phyloP scores from a whole-genome alignment of 2,888 invertebrate genomes.

The Sminthurides aquaticus region DNA sequence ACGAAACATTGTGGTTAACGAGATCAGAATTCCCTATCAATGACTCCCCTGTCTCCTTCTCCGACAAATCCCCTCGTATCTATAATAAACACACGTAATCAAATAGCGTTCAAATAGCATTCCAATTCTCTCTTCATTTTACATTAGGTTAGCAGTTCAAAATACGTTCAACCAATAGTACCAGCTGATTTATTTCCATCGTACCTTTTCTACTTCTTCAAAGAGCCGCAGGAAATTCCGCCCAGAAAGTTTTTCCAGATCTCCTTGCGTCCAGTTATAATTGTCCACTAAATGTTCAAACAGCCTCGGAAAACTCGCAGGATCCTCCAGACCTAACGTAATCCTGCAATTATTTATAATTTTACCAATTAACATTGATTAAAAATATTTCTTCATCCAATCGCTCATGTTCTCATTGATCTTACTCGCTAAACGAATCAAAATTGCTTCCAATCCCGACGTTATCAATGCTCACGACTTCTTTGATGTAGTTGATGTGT shows the following conservation, averaged over 20 bases:
- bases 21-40: no score
- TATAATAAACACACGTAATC: no score
- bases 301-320: constrained; percentile 45
- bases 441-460: constrained; percentile 40
- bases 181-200: not conserved
- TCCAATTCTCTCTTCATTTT: no score
- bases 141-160: no score
- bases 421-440: constrained; percentile 35
- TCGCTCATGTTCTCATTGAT: no score
- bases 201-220: constrained; percentile 34
- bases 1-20: not conserved
- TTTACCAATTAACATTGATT: not conserved
- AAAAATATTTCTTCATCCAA: no score
- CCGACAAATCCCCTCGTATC: no score
- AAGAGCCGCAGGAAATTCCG: constrained; percentile 45
- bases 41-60: no score
- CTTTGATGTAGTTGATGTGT: constrained; percentile 38
- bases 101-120: no score
- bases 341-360: constrained; percentile 35
- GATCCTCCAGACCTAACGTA: constrained; percentile 45
- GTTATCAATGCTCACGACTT: constrained; percentile 31
- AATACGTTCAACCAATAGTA: not conserved
- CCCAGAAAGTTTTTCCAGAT: constrained; percentile 45
- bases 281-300: constrained; percentile 44
- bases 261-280: constrained; percentile 44